Evolutionary conservation across 2,797 vertebrate species (phyloP).

Genomic region (Karalla daura): DNA sequence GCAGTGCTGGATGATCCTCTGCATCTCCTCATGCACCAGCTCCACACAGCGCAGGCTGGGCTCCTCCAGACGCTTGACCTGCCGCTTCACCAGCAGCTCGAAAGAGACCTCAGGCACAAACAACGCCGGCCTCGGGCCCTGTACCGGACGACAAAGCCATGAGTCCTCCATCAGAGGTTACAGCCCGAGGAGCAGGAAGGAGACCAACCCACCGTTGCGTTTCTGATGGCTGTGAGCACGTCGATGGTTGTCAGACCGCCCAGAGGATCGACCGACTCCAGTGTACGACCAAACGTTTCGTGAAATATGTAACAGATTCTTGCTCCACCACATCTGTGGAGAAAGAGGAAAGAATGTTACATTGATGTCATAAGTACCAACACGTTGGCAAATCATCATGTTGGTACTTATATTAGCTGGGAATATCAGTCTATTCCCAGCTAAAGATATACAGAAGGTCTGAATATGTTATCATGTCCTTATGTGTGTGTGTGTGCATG

Average conservation of each 20-base stretch:
- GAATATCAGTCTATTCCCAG: too few species aligned
- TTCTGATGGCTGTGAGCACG: slow-evolving; percentile 97
- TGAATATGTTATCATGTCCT: too few species aligned
- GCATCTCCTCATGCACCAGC: slow-evolving; percentile 98
- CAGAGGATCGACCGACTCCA: slow-evolving; percentile 97
- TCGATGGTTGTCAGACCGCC: slow-evolving; percentile 97
- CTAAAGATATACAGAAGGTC: too few species aligned
- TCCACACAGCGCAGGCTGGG: slow-evolving; percentile 97
- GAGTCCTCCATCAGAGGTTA: background rate
- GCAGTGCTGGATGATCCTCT: slow-evolving; percentile 98
- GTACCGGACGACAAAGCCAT: background rate
- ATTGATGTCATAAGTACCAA: too few species aligned
- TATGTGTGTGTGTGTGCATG: too few species aligned
- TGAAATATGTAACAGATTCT: slow-evolving; percentile 99
- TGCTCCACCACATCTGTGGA: slow-evolving; percentile 93
- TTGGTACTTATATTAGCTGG: too few species aligned
- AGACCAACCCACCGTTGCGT: slow-evolving; percentile 95
- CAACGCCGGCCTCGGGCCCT: slow-evolving; percentile 96
- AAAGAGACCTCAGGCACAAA: slow-evolving; percentile 98
- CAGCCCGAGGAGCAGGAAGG: background rate
- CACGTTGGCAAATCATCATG: too few species aligned
- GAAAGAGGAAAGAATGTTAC: background rate
- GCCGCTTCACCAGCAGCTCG: slow-evolving; percentile 95
- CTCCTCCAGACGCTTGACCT: slow-evolving; percentile 96
- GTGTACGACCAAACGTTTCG: slow-evolving; percentile 96